These are phyloP conservation scores for Microchrysa polita DNA, from an alignment of 2,888 invertebrate species.

Conservation along the genomic window DNA sequence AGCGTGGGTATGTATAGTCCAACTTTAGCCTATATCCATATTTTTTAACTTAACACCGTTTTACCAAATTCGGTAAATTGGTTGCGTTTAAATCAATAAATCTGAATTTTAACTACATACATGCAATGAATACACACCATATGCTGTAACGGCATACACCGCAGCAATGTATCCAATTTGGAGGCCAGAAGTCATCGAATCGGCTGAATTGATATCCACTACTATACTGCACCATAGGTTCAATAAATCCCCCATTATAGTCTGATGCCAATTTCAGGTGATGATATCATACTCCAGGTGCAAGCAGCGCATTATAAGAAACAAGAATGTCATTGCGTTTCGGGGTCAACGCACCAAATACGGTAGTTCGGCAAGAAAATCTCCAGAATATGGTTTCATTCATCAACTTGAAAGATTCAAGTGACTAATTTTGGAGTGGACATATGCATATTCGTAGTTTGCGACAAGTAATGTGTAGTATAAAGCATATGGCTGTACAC, in stretches of 20 bases:
- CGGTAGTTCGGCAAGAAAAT: background rate
- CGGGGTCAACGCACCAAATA: slow-evolving; percentile 40
- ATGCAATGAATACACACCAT: background rate
- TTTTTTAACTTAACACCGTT: background rate
- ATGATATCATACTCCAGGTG: slow-evolving; percentile 35
- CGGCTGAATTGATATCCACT: background rate
- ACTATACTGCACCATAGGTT: slow-evolving; percentile 1
- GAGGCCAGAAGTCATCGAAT: background rate
- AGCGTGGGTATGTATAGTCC: background rate
- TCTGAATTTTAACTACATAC: too few species aligned
- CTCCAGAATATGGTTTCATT: background rate
- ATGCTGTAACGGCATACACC: background rate
- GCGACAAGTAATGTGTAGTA: too few species aligned
- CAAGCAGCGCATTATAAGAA: slow-evolving; percentile 15
- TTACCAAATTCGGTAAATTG: background rate
- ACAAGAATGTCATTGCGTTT: slow-evolving; percentile 11
- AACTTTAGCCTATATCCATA: background rate
- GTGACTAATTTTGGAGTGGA: slow-evolving; percentile 11
- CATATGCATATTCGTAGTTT: too few species aligned
- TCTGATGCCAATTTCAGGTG: slow-evolving; percentile 18
- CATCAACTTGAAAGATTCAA: background rate
- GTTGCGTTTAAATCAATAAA: background rate
- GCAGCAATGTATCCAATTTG: background rate
- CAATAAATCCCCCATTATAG: background rate
- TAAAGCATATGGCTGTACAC: too few species aligned